Evolutionary conservation across 2,797 vertebrate species (phyloP).

Genomic region (Sebastes cheni): DNA sequence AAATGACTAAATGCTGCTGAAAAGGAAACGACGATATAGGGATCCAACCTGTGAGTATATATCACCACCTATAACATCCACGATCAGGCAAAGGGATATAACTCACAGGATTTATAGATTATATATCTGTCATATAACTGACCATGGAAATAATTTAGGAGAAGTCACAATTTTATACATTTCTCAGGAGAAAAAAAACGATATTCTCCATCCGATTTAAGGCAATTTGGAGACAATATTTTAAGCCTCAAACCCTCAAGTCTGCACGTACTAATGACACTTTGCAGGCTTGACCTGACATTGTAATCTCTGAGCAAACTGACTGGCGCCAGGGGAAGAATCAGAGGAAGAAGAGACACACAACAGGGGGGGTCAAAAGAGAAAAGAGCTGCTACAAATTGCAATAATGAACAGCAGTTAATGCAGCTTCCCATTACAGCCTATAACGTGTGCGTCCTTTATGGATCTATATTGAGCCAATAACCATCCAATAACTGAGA

Average conservation of each 20-base stretch:
- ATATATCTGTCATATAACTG: not conserved
- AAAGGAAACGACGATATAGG: conserved; percentile 54
- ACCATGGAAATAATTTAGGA: not conserved
- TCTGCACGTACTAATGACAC: conserved; percentile 57
- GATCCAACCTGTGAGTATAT: conserved; percentile 65
- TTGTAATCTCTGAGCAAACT: conserved; percentile 77
- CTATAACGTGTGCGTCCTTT: not conserved
- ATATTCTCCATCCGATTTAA: conserved; percentile 1
- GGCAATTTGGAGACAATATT: conserved; percentile 40
- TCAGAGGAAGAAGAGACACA: conserved; percentile 34
- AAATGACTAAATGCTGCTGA: conserved; percentile 72
- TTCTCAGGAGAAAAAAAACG: not conserved
- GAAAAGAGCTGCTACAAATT: conserved; percentile 47
- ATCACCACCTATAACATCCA: conserved; percentile 3
- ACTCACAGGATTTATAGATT: not conserved
- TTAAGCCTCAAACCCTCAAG: conserved; percentile 20
- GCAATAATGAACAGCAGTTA: conserved; percentile 40
- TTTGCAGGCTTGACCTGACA: conserved; percentile 70
- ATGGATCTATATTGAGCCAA: conserved; percentile 4
- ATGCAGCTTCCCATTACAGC: conserved; percentile 7
- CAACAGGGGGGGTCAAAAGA: conserved; percentile 47
- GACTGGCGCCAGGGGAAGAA: conserved; percentile 73
- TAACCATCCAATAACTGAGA: not conserved
- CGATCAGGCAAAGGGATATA: not conserved
- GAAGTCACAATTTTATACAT: not conserved